Conservation (phyloP, 2,113 vertebrate genomes). For the Heliornis fulica region DNA sequence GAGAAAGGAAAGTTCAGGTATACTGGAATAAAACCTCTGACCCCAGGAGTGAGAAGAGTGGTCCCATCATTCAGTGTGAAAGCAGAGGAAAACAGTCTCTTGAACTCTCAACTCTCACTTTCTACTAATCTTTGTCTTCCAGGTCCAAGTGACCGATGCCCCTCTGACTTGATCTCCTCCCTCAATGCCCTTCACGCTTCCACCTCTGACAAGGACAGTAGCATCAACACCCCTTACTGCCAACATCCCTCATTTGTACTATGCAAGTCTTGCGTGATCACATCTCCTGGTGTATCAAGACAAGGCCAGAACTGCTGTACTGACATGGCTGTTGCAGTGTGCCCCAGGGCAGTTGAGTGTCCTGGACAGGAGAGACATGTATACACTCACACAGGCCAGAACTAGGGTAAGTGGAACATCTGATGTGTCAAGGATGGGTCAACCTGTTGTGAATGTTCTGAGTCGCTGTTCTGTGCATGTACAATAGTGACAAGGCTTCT, state of each 20-base stretch:
- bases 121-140: not conserved
- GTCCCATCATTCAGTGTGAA: not conserved
- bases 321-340: rapidly evolving
- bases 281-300: not conserved
- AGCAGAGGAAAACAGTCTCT: not conserved
- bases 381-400: not conserved
- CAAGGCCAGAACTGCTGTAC: not conserved
- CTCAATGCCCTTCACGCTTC: not conserved
- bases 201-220: not conserved
- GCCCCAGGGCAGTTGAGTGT: not conserved
- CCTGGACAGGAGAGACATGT: not conserved
- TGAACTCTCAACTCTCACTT: not conserved
- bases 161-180: not conserved
- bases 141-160: not conserved
- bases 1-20: not conserved
- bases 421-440: not conserved
- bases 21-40: not conserved
- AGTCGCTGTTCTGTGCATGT: not conserved
- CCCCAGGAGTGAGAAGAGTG: not conserved
- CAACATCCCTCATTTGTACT: not conserved
- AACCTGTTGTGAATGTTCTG: not conserved
- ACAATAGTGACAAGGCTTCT: not conserved
- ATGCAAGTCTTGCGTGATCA: not conserved
- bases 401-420: not conserved
- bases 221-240: not conserved